phyloP scores from a whole-genome alignment of 2,888 invertebrate species.

The Tyria jacobaeae region DNA sequence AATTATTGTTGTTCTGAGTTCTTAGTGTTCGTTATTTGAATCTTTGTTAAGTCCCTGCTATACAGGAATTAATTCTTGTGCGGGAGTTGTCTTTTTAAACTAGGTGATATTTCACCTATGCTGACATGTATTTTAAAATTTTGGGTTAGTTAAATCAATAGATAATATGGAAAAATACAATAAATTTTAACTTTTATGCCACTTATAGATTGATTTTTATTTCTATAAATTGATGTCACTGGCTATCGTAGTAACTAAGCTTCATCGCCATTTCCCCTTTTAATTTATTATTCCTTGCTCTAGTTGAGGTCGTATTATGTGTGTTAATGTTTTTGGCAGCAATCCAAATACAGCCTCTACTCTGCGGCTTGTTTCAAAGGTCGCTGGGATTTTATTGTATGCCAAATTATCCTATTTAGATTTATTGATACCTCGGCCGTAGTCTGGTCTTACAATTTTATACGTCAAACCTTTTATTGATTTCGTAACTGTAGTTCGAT shows the following conservation, averaged over 20 bases:
- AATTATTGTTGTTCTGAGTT: no score
- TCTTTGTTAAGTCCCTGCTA: no score
- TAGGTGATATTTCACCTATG: no score
- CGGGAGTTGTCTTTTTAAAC: no score
- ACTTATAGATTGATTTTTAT: neutral
- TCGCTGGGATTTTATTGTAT: slow-evolving; percentile 59
- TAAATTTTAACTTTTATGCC: no score
- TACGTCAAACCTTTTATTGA: slow-evolving; percentile 13
- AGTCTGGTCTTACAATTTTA: slow-evolving; percentile 29
- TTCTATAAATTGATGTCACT: neutral
- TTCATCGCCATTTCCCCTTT: neutral
- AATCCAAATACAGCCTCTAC: slow-evolving; percentile 71
- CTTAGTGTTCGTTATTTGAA: no score
- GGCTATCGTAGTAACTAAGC: neutral
- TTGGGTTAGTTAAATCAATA: no score
- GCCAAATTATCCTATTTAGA: slow-evolving; percentile 70
- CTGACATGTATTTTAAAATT: no score
- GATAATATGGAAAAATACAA: no score
- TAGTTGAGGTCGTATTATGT: slow-evolving; percentile 59
- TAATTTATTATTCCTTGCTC: slow-evolving; percentile 8
- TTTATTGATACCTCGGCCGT: slow-evolving; percentile 57
- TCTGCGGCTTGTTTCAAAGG: slow-evolving; percentile 58
- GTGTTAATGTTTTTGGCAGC: slow-evolving; percentile 75
- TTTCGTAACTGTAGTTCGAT: neutral
- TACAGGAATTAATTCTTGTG: no score